These are phyloP conservation scores for Leptocoma aspasia DNA, from an alignment of 2,113 vertebrate genomes.

Conservation along the genomic window DNA sequence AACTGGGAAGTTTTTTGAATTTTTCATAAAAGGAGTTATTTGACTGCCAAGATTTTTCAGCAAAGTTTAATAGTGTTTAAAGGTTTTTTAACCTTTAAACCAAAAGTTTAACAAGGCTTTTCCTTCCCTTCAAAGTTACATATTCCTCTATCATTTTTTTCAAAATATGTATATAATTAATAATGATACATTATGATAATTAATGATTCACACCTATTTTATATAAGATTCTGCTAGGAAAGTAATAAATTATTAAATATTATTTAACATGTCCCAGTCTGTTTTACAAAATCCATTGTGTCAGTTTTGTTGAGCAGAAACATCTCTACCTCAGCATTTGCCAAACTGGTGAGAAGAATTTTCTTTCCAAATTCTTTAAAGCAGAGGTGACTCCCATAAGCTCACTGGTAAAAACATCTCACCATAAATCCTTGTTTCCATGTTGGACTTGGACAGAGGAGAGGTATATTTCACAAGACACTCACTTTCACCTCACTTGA, in stretches of 20 bases:
- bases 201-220: background rate
- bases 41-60: background rate
- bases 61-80: background rate
- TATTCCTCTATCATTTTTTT: background rate
- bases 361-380: background rate
- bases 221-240: background rate
- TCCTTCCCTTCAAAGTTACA: background rate
- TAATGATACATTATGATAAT: background rate
- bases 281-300: background rate
- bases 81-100: no score
- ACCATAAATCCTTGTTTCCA: background rate
- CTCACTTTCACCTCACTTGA: background rate
- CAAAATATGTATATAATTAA: background rate
- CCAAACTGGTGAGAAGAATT: background rate
- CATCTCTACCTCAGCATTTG: background rate
- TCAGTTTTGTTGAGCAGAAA: background rate
- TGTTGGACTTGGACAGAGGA: accelerated
- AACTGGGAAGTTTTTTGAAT: background rate
- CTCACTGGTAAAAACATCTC: background rate
- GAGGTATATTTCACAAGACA: background rate
- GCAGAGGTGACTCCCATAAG: background rate
- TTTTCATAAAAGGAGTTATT: background rate
- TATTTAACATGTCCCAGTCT: background rate
- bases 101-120: background rate
- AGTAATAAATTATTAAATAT: background rate